These are phyloP conservation scores for Ectropis crepuscularia DNA, from an alignment of 2,888 invertebrate genomes.

Conservation along the genomic window DNA sequence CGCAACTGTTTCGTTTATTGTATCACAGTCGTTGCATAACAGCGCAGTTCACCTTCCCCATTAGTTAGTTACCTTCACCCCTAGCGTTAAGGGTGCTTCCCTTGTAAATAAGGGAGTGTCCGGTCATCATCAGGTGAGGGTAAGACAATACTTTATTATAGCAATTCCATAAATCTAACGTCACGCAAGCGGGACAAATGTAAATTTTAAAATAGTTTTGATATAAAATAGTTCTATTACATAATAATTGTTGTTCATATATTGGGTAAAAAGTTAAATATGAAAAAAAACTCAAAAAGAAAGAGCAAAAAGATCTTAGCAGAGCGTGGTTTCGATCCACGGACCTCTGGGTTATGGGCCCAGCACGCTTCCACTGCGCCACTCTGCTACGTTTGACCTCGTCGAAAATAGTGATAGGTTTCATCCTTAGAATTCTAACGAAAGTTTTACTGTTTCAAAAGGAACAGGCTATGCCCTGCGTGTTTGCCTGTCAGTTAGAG, in stretches of 20 bases:
- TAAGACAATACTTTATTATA: constrained; percentile 63
- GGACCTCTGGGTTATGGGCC: constrained; percentile 96
- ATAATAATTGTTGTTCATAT: background rate
- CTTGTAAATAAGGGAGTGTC: constrained; percentile 71
- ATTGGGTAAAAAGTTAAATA: background rate
- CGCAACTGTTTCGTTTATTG: constrained; percentile 35
- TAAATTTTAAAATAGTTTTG: constrained; percentile 6
- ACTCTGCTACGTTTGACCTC: constrained; percentile 77
- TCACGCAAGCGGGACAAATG: constrained; percentile 29
- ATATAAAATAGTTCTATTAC: no score
- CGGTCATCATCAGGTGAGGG: constrained; percentile 66
- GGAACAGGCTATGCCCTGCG: no score
- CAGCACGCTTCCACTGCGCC: constrained; percentile 92
- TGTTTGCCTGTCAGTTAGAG: no score
- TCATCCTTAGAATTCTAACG: background rate
- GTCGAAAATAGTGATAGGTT: constrained; percentile 22
- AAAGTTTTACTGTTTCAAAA: no score
- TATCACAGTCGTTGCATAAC: constrained; percentile 32
- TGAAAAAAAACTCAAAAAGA: background rate
- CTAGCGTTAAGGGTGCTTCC: constrained; percentile 63
- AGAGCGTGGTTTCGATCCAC: constrained; percentile 95
- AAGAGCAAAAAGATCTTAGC: constrained; percentile 68
- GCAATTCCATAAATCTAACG: constrained; percentile 54
- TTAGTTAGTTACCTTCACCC: constrained; percentile 59
- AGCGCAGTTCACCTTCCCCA: constrained; percentile 55